Conservation (phyloP, 2,113 vertebrate species). For the Crotalus helleri region DNA sequence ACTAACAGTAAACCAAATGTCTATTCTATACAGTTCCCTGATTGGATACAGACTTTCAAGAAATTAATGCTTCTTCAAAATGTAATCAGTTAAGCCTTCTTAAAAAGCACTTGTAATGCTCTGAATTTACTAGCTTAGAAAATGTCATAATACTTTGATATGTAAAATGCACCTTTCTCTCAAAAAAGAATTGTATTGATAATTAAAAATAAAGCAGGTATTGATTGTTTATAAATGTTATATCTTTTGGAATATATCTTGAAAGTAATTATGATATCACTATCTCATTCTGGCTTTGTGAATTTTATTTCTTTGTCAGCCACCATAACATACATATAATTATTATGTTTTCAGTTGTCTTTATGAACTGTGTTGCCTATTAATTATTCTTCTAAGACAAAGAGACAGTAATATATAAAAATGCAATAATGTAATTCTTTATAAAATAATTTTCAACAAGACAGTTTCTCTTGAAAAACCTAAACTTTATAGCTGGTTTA, state of each 20-base stretch:
- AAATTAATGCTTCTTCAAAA: not conserved
- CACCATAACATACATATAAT: not conserved
- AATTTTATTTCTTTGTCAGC: not conserved
- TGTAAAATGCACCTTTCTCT: not conserved
- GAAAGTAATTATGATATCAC: not conserved
- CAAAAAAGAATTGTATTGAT: not conserved
- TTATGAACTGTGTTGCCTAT: not conserved
- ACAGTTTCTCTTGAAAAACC: constrained; percentile 40
- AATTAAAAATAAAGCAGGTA: not conserved
- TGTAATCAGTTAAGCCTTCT: not conserved
- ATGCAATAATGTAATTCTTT: constrained; percentile 50
- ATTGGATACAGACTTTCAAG: not conserved
- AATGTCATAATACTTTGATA: not conserved
- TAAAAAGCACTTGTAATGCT: not conserved
- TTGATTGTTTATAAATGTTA: not conserved
- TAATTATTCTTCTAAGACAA: not conserved
- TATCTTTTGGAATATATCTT: not conserved
- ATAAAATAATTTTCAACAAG: constrained; percentile 60
- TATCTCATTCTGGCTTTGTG: constrained; percentile 21
- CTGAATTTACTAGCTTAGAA: not conserved
- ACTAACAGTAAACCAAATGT: not conserved
- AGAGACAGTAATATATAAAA: not conserved
- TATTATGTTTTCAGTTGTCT: not conserved
- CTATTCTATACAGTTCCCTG: not conserved
- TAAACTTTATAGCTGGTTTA: constrained; percentile 52